Percentiles rank a stretch among this genome's conserved stretches.
Conservation (phyloP, 1,140 invertebrate species). For the Nautilus pompilius region DNA sequence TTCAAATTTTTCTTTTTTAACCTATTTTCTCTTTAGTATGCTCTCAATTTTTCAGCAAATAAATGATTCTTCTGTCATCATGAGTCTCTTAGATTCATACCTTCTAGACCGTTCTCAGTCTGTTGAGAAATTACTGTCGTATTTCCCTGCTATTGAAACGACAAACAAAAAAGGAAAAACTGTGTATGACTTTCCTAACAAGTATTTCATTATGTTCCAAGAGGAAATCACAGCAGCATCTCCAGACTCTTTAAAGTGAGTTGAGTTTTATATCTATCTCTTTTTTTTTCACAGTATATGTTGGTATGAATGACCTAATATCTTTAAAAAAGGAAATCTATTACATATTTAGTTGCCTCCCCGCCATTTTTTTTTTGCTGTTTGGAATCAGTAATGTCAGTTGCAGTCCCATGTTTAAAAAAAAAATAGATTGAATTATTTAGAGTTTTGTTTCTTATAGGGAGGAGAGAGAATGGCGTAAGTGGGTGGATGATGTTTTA, state of each 20-base stretch:
- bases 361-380: too few species aligned
- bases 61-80: slow-evolving; percentile 90
- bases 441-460: too few species aligned
- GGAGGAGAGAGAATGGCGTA: slow-evolving; percentile 89
- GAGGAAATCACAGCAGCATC: slow-evolving; percentile 45
- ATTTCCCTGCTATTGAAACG: slow-evolving; percentile 72
- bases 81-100: slow-evolving; percentile 81
- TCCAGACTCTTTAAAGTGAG: slow-evolving; percentile 29
- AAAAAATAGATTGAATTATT: too few species aligned
- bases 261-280: too few species aligned
- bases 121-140: slow-evolving; percentile 73
- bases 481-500: slow-evolving; percentile 87
- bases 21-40: neutral
- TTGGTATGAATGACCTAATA: too few species aligned
- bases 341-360: too few species aligned
- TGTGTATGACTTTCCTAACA: slow-evolving; percentile 72
- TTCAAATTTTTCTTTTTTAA: neutral
- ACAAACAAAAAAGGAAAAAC: slow-evolving; percentile 35
- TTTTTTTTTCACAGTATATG: too few species aligned
- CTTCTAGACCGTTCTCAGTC: slow-evolving; percentile 65
- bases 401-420: too few species aligned
- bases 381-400: too few species aligned
- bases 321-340: too few species aligned
- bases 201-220: slow-evolving; percentile 90
- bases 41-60: slow-evolving; percentile 65